These are phyloP conservation scores for Darevskia mixta DNA, from an alignment of 2,797 vertebrate species.

Conservation along the genomic window DNA sequence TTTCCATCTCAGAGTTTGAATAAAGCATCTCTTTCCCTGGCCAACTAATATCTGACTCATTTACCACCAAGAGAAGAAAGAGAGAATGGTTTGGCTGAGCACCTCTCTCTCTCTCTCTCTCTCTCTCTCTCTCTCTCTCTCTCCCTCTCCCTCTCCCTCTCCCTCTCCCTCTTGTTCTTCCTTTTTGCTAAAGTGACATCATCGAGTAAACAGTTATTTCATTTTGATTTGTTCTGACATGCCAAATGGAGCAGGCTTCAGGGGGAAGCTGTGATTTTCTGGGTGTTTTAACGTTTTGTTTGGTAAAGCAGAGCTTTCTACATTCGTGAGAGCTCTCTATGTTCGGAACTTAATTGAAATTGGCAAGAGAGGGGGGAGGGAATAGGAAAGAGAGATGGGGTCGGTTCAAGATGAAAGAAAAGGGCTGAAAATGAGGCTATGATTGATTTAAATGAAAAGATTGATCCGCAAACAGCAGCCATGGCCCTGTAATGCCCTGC, in stretches of 20 bases:
- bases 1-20: slow-evolving; percentile 81
- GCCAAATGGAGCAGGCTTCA: slow-evolving; percentile 54
- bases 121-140: slow-evolving; percentile 59
- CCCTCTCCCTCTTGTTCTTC: slow-evolving; percentile 49
- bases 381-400: slow-evolving; percentile 52
- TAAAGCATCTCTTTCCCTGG: slow-evolving; percentile 80
- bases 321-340: slow-evolving; percentile 39
- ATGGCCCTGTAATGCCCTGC: slow-evolving; percentile 40
- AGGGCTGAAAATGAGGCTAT: slow-evolving; percentile 51
- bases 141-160: neutral
- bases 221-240: slow-evolving; percentile 68
- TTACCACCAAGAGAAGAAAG: slow-evolving; percentile 81
- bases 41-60: slow-evolving; percentile 85
- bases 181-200: slow-evolving; percentile 72
- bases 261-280: slow-evolving; percentile 27
- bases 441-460: slow-evolving; percentile 57
- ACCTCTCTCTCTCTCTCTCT: slow-evolving; percentile 56
- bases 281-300: slow-evolving; percentile 45
- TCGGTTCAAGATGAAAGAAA: slow-evolving; percentile 49
- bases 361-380: slow-evolving; percentile 47
- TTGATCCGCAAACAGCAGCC: slow-evolving; percentile 43
- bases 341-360: slow-evolving; percentile 62
- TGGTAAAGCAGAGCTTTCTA: slow-evolving; percentile 59
- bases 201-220: slow-evolving; percentile 63
- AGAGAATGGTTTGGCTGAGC: slow-evolving; percentile 81